Evolutionary conservation across 2,888 invertebrate species (phyloP), one percentile per base, ranked within the genome.

Genomic region (Callimorpha dominula): DNA sequence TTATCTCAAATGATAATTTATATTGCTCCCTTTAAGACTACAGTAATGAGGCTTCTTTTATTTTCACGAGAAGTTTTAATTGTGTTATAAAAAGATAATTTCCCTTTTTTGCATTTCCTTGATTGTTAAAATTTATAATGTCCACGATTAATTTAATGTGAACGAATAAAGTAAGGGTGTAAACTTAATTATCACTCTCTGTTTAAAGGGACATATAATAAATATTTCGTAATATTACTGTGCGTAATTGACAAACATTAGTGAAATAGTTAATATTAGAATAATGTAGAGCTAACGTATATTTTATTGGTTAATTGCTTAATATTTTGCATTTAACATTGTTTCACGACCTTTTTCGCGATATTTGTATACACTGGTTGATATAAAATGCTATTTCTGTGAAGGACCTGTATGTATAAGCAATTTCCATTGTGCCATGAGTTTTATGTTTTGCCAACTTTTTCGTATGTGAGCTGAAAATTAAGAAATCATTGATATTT

Each of bases 1-100:
- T 64, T 62, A 68, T 52, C 15, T 70, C 8, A 43, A 64, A 70
- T 65, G 67, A 73, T 49, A 70, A 70, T 78, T 77, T 79, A 78
- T 78, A 77, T 74, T 62, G 60, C 57, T 73, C 64, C 70, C 70
- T 73, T 75, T 70, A 74, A 76, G 75, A 66, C 75, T 66, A 70
- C 62, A 78, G 75, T 83, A 84, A 85, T 81, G 78, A 84, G 75
- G 71, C 70, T 15, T 66, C 74, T 77, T 81, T 87, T 84, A 85
- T 82, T 81, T 82, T 71, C 42, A 65, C 72, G 75, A 75, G 78
- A 87, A 86, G 81, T 85, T 87, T 86, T 88, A 86, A 87, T 87
- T 86, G 83, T 82, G 81, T 87, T 84, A 83, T 82, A 83, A 85
- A 86, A 85, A 85, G 70, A 83, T 81, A 84, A 77, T 83, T 83